Base-by-base conservation (phyloP, 2,113 vertebrate species). In the Catharus bicknelli region DNA sequence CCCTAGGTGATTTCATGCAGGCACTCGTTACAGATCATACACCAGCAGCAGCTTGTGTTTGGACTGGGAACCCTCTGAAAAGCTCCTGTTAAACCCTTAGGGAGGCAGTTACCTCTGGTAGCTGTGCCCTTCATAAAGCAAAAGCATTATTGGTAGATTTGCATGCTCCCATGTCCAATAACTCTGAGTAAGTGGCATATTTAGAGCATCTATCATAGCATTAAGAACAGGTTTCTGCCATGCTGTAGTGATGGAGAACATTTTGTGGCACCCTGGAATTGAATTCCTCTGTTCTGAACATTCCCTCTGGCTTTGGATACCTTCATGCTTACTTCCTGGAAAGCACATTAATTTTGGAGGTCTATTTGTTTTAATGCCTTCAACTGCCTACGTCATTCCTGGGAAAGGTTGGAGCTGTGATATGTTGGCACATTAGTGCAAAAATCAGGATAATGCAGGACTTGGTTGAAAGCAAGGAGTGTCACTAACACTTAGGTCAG, bases 201-300 rank as follows among this genome's bases (percentile, higher is more conserved):
- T 88, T 92, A 69, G 43, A 87, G 42, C 86, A 94, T 79, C 83
- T 79, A 38, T 93, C 95, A 82, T 5, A 67, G 66, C 81, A 62
- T 58, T 89, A 87, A 69, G 57, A 84, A 73, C 57, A 88, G 77
- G 69, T 89, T 96, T 88, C 88, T 96, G 83, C 77, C 74, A 47
- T 27, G 69, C 66, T 76, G 42, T 10, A 32, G 69, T 79, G 80
- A 93, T 81, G 61, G 69, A 88, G 62, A 89, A 90, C 5, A 8
- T 73, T 87, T 73, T 38, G 66, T 85, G 94, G 81, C 47, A 84
- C 22, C 13, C 10, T 83, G 70, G 64, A 72, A 84, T 50, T 47
- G 63, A 73, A 69, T 68, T 54, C 26, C 4, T 13, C n/a, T 66
- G 8, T 88, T 91, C 55, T 40, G 66, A 85, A 69, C 16, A 9